phyloP scores from a whole-genome alignment of 2,113 vertebrate genomes.

The Eptesicus fuscus region DNA sequence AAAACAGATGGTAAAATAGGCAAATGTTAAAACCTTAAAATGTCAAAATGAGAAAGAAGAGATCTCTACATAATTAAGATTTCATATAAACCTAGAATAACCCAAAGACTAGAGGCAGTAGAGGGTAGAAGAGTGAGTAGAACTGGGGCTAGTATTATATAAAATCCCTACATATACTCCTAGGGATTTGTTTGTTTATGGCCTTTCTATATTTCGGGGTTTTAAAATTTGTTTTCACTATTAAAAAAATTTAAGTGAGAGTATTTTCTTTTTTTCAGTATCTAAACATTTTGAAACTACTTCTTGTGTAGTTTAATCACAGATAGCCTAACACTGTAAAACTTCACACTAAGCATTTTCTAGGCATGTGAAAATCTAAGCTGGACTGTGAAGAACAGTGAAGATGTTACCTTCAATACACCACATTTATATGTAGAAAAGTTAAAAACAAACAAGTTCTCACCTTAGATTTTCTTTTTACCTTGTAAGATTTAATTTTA shows the following conservation, averaged over 20 bases:
- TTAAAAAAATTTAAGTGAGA: neutral
- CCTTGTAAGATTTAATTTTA: constrained; percentile 17
- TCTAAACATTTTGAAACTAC: neutral
- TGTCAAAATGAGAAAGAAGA: neutral
- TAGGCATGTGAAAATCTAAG: constrained; percentile 1
- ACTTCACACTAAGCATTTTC: neutral
- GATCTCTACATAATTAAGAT: neutral
- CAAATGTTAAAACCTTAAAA: constrained; percentile 27
- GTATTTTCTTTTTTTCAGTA: constrained; percentile 4
- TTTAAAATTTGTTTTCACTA: neutral
- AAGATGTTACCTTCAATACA: neutral
- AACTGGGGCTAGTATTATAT: neutral
- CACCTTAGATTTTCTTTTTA: neutral
- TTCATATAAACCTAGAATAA: neutral
- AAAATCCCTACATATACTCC: neutral
- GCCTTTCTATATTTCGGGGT: neutral
- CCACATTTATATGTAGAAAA: neutral
- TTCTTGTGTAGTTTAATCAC: neutral
- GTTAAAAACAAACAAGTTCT: neutral
- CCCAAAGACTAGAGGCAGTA: neutral
- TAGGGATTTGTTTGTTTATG: neutral
- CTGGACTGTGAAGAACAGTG: neutral
- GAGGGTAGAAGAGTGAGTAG: neutral
- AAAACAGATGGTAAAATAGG: constrained; percentile 29
- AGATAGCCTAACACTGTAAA: neutral